Conservation (phyloP, 2,113 vertebrate genomes). For the Halichoeres trimaculatus region DNA sequence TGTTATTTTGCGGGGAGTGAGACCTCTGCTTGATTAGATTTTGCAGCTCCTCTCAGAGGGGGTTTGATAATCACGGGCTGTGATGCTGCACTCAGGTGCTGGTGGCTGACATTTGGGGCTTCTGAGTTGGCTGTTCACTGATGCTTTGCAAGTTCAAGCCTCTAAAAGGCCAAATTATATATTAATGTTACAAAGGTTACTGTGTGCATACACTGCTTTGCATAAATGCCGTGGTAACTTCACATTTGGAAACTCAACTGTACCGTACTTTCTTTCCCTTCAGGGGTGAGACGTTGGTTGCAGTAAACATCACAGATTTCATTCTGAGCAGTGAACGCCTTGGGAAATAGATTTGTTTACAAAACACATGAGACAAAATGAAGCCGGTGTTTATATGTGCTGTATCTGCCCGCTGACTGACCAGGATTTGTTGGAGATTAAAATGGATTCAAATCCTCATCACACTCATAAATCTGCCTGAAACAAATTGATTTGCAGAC, state of each 20-base stretch:
- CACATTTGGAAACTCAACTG: background rate
- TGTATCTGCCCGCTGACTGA: background rate
- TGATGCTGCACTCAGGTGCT: conserved; percentile 16
- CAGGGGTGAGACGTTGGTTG: background rate
- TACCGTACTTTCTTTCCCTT: background rate
- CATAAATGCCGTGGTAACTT: background rate
- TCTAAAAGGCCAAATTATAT: background rate
- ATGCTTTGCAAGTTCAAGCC: background rate
- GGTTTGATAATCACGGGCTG: background rate
- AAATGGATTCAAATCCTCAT: conserved; percentile 16
- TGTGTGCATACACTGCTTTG: background rate
- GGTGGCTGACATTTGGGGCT: conserved; percentile 22
- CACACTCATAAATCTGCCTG: background rate
- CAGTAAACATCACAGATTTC: background rate
- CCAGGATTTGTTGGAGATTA: conserved; percentile 6
- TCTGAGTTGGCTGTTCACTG: conserved; percentile 11
- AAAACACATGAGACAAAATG: background rate
- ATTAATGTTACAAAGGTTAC: conserved; percentile 4
- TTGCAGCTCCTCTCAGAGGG: background rate
- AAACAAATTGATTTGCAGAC: conserved; percentile 21
- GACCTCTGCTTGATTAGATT: conserved; percentile 22
- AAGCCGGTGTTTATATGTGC: background rate
- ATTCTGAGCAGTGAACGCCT: background rate
- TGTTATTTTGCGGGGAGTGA: background rate
- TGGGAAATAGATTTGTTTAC: background rate